Evolutionary conservation across 2,797 vertebrate genomes (phyloP).

Genomic region (Pipistrellus pygmaeus): DNA sequence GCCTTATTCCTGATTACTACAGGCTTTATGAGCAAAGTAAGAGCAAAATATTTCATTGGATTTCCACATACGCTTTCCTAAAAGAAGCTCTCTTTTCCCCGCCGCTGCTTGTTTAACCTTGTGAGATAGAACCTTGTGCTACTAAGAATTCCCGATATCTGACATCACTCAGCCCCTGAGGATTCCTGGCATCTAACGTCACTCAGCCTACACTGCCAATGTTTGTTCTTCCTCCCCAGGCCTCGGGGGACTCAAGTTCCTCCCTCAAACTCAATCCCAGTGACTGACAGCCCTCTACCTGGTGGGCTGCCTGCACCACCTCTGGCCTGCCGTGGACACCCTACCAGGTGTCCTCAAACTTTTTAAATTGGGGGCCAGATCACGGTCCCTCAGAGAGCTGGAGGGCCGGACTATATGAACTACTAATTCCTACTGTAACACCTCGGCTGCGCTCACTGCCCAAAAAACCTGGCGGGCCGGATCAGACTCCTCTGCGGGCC

Average conservation of each 20-base stretch:
- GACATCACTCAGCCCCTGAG: background rate
- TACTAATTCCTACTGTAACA: too few species aligned
- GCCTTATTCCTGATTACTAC: background rate
- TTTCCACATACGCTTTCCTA: background rate
- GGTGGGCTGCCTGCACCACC: background rate
- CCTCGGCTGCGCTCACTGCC: too few species aligned
- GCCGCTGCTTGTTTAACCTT: conserved; percentile 1
- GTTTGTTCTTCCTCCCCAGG: background rate
- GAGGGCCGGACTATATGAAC: too few species aligned
- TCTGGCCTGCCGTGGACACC: background rate
- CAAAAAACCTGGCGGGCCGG: too few species aligned
- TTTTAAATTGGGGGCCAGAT: too few species aligned
- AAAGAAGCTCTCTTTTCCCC: background rate
- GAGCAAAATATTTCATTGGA: background rate
- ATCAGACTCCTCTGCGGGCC: too few species aligned
- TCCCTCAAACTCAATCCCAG: background rate
- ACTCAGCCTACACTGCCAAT: background rate
- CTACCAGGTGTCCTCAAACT: too few species aligned
- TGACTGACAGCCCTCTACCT: background rate
- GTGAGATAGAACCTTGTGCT: background rate
- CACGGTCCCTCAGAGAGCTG: too few species aligned
- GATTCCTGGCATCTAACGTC: background rate
- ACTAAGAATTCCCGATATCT: background rate
- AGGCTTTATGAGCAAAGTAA: background rate
- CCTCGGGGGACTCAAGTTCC: background rate